phyloP scores from a whole-genome alignment of 2,113 vertebrate genomes.

The Leptocoma aspasia region DNA sequence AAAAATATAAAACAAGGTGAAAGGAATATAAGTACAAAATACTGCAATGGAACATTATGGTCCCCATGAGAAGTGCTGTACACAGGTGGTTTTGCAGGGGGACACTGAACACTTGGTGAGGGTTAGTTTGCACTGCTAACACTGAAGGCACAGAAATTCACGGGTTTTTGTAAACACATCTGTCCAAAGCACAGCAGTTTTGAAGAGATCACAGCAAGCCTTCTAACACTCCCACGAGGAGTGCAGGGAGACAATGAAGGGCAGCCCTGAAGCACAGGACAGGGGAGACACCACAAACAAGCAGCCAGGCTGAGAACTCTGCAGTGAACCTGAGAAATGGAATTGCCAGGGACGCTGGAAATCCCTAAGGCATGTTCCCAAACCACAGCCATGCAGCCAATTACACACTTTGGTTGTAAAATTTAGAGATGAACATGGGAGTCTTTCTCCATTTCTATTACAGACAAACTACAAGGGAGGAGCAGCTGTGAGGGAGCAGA shows the following conservation, averaged over 20 bases:
- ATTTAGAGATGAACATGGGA: not conserved
- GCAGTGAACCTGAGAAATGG: not conserved
- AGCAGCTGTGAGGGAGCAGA: not conserved
- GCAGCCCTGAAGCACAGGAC: not conserved
- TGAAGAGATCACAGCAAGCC: not conserved
- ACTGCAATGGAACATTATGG: not conserved
- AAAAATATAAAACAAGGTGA: not conserved
- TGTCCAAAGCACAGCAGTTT: not conserved
- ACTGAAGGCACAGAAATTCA: not conserved
- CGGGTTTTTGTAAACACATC: not conserved
- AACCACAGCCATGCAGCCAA: not conserved
- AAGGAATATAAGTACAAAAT: not conserved
- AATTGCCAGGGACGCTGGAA: not conserved
- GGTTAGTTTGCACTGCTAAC: not conserved
- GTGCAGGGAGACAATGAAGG: not conserved
- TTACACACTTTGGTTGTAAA: not conserved
- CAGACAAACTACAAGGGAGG: not conserved
- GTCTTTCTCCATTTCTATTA: not conserved
- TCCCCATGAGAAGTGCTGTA: not conserved
- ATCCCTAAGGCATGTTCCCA: not conserved
- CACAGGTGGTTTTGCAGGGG: not conserved
- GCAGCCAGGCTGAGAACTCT: not conserved
- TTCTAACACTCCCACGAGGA: rapidly evolving
- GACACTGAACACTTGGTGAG: not conserved
- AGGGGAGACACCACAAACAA: not conserved